Base-by-base conservation (phyloP, 2,113 vertebrate species). In the Monarcha castaneiventris region DNA sequence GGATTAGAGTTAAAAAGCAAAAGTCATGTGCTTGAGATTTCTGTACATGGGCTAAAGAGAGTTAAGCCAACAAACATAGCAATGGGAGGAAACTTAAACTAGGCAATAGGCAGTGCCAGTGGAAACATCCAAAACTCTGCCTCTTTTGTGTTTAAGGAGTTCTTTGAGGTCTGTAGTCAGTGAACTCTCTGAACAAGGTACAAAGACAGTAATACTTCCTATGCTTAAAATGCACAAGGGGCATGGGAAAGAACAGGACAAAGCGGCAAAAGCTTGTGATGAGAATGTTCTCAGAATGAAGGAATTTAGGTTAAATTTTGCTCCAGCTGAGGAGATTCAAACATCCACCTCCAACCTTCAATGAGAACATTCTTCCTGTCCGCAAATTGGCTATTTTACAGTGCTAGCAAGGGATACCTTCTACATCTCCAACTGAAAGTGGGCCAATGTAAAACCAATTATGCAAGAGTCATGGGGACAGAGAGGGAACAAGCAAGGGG, bases 291-390 rank as follows among this genome's bases (percentile, higher is more conserved):
- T 86, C 79, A 90, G 75, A 93, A 90, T 25, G 92, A 83, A 87
- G 79, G 63, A 94, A 94, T 94, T 90, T 67, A 94, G 85, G 90
- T 95, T 97, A 90, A 77, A 84, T 94, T 95, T 90, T 92, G 39
- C 68, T 94, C 88, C 94, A 90, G 55, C 94, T 96, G 92, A 63
- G 94, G 46, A 88, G 55, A 67, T 93, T 96, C 88, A 97, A 94
- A 93, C 76, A 90, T 22, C 33, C 39, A 80, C 61, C 63, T 92
- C 72, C 79, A 93, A 39, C 41, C 26, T 86, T 77, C 88, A 94
- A 30, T 80, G 68, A 83, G 55, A 95, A 90, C 80, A 51, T 86
- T 92, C 86, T 80, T 94, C 72, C 46, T 59, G 10, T 26, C 91
- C 1, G 30, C 78, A 97, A 95, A 96, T 62, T 86, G 94, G 82